Conservation (phyloP, 2,113 vertebrate genomes). For the Andinoacara biseriatus region DNA sequence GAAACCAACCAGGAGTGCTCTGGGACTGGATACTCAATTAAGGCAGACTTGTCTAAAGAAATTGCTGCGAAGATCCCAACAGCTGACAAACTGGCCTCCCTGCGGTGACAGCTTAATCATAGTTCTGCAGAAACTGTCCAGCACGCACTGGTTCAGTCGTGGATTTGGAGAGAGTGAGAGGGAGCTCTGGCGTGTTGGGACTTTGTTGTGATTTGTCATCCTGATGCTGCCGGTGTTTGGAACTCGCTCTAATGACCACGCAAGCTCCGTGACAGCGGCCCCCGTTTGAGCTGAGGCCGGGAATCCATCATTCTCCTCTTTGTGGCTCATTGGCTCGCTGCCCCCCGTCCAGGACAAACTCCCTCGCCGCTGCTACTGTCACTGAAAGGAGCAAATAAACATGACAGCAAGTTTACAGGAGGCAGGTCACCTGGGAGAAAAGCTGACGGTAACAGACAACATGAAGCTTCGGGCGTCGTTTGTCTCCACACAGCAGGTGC, state of each 20-base stretch:
- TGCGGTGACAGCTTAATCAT: slow-evolving; percentile 63
- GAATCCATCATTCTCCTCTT: slow-evolving; percentile 76
- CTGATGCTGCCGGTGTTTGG: slow-evolving; percentile 49
- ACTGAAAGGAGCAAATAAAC: slow-evolving; percentile 70
- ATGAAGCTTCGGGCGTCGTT: slow-evolving; percentile 52
- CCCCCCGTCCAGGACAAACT: slow-evolving; percentile 59
- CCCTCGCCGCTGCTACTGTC: slow-evolving; percentile 38
- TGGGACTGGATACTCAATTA: slow-evolving; percentile 66
- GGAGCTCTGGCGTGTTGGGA: slow-evolving; percentile 31
- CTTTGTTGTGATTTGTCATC: slow-evolving; percentile 64
- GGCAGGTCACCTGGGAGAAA: slow-evolving; percentile 54
- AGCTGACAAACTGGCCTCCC: slow-evolving; percentile 57
- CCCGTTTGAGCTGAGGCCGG: slow-evolving; percentile 61
- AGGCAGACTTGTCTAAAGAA: slow-evolving; percentile 58
- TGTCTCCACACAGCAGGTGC: slow-evolving; percentile 61
- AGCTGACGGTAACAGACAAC: slow-evolving; percentile 67
- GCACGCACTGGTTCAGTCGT: slow-evolving; percentile 35
- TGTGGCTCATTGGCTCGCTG: slow-evolving; percentile 68
- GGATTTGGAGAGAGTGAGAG: slow-evolving; percentile 8
- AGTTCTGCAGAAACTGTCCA: slow-evolving; percentile 54
- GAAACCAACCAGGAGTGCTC: slow-evolving; percentile 35
- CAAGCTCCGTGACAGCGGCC: slow-evolving; percentile 57
- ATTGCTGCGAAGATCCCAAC: slow-evolving; percentile 51
- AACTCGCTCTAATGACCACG: slow-evolving; percentile 64
- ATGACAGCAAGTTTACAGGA: slow-evolving; percentile 66